A percentile compares a stretch with the other conserved stretches of the same genome.
phyloP scores from a whole-genome alignment of 2,797 vertebrate genomes.

The Oreochromis grahami region DNA sequence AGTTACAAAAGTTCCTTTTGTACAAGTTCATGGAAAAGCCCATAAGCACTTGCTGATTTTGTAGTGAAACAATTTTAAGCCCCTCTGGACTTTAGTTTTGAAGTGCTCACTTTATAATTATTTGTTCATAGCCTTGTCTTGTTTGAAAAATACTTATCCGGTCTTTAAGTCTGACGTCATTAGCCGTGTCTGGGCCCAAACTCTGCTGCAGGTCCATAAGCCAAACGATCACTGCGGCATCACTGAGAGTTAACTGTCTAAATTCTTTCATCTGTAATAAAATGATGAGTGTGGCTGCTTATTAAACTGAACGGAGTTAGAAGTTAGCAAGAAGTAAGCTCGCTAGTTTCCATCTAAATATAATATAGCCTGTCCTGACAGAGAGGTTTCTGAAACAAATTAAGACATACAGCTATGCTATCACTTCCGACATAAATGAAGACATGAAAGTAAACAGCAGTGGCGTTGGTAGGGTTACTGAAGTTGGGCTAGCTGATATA shows the following conservation, averaged over 20 bases:
- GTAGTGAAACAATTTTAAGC: conserved; percentile 9
- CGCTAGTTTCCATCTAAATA: not conserved
- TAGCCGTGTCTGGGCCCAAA: not conserved
- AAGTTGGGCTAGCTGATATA: not conserved
- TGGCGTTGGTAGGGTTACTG: not conserved
- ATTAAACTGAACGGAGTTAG: not conserved
- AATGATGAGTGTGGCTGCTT: not conserved
- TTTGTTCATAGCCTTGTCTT: not conserved
- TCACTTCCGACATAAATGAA: not conserved
- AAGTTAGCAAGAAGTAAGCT: not conserved
- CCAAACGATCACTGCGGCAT: not conserved
- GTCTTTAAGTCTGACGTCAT: not conserved
- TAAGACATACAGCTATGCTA: not conserved
- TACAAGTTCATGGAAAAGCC: conserved; percentile 20
- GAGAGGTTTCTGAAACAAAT: not conserved
- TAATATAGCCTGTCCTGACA: not conserved
- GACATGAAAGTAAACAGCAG: not conserved
- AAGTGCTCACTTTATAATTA: not conserved
- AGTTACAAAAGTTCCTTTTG: not conserved
- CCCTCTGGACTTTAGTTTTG: not conserved
- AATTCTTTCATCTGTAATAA: not conserved
- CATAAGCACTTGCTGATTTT: not conserved
- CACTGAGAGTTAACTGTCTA: not conserved
- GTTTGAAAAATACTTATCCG: not conserved
- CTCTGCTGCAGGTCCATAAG: not conserved